These are phyloP conservation scores for Drosophila leonis DNA, from an alignment of 2,888 invertebrate genomes.

Conservation along the genomic window DNA sequence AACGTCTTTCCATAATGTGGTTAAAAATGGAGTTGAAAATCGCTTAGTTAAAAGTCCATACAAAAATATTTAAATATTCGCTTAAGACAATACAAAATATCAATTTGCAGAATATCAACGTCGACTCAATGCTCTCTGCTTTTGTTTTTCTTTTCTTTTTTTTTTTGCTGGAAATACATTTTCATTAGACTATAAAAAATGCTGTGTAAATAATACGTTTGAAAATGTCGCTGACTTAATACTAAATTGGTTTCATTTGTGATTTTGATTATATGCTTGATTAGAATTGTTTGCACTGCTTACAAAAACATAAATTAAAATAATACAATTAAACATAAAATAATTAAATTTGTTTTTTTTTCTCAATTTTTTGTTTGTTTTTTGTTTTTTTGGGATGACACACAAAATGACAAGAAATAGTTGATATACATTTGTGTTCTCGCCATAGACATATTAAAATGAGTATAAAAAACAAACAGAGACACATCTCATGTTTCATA, in stretches of 20 bases:
- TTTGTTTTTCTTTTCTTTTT: neutral
- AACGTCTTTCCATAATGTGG: neutral
- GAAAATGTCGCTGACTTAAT: slow-evolving; percentile 37
- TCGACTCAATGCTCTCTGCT: neutral
- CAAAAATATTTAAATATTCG: slow-evolving; percentile 38
- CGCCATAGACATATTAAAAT: slow-evolving; percentile 26
- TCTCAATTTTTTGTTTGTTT: neutral
- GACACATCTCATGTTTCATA: slow-evolving; percentile 3
- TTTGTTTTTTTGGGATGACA: slow-evolving; percentile 60
- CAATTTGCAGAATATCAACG: slow-evolving; percentile 37
- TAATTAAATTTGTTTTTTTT: slow-evolving; percentile 6
- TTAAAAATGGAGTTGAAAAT: slow-evolving; percentile 14
- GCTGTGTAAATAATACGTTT: slow-evolving; percentile 45
- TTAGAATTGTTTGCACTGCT: slow-evolving; percentile 67
- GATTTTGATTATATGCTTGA: slow-evolving; percentile 73
- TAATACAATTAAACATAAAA: slow-evolving; percentile 63
- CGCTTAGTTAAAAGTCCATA: slow-evolving; percentile 30
- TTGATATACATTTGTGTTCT: slow-evolving; percentile 15
- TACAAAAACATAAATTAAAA: slow-evolving; percentile 44
- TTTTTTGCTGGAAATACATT: slow-evolving; percentile 13
- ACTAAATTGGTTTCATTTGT: slow-evolving; percentile 42
- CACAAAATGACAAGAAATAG: slow-evolving; percentile 66
- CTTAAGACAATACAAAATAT: slow-evolving; percentile 31
- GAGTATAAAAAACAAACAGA: neutral
- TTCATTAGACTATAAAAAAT: slow-evolving; percentile 23